Evolutionary conservation across 2,888 invertebrate species (phyloP).

Genomic region (Copidosoma aretas): DNA sequence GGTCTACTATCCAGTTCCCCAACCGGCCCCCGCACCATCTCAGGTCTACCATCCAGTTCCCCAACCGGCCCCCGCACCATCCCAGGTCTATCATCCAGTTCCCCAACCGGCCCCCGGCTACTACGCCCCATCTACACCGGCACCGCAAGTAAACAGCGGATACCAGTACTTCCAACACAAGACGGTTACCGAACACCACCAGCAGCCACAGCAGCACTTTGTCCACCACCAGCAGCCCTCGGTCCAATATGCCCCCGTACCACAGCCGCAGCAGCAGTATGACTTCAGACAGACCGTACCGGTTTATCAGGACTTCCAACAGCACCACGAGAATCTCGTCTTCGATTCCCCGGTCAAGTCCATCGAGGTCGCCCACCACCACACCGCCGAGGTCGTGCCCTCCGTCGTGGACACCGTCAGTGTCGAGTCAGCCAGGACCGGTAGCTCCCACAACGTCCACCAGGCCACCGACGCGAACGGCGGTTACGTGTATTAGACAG

Average conservation of each 20-base stretch:
- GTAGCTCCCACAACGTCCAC: not conserved
- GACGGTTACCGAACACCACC: not conserved
- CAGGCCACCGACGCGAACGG: constrained; percentile 50
- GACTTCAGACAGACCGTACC: no score
- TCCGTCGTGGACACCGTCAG: constrained; percentile 36
- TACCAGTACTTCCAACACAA: no score
- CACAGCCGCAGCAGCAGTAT: constrained; percentile 1
- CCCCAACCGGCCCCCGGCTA: constrained; percentile 6
- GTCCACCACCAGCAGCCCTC: constrained; percentile 6
- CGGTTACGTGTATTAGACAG: constrained; percentile 58
- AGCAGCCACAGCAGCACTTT: constrained; percentile 4
- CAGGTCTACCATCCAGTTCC: no score
- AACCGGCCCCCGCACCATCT: constrained; percentile 8
- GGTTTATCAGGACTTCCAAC: not conserved
- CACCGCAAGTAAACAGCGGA: not conserved
- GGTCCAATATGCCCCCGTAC: not conserved
- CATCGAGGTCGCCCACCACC: constrained; percentile 28
- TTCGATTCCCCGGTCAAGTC: constrained; percentile 37
- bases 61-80: constrained; percentile 18
- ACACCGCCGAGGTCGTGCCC: constrained; percentile 21
- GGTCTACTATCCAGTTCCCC: not conserved
- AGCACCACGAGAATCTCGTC: constrained; percentile 21
- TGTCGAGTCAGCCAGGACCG: constrained; percentile 37
- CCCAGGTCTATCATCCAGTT: no score
- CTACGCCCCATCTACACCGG: not conserved